Percentiles rank a stretch among this genome's conserved stretches.
Evolutionary conservation across 2,797 vertebrate genomes (phyloP).

Genomic region (Poeciliopsis turneri): DNA sequence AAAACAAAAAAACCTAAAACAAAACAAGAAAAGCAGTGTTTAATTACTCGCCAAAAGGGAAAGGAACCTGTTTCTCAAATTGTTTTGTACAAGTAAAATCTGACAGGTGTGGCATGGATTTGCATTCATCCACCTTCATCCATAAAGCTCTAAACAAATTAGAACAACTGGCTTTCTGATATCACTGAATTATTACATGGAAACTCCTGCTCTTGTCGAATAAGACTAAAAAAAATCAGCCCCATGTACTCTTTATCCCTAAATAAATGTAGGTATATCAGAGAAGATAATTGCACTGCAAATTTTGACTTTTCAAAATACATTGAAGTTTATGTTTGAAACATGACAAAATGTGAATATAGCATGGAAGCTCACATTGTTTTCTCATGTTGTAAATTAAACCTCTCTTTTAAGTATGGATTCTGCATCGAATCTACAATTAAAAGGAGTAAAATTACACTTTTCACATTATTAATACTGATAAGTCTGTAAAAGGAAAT

Average conservation of each 20-base stretch:
- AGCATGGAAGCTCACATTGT: not conserved
- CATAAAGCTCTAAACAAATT: not conserved
- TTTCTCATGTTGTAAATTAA: not conserved
- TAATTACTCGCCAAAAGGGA: not conserved
- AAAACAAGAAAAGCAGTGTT: not conserved
- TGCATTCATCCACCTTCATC: not conserved
- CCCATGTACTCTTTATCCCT: not conserved
- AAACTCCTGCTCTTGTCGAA: not conserved
- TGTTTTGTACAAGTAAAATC: not conserved
- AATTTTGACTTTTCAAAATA: not conserved
- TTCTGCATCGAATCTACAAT: not conserved
- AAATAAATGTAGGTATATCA: not conserved
- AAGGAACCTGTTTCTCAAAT: not conserved
- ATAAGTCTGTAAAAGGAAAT: not conserved
- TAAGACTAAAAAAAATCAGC: not conserved
- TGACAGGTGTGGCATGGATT: not conserved
- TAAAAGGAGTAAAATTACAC: not conserved
- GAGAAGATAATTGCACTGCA: not conserved
- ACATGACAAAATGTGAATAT: not conserved
- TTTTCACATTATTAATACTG: not conserved
- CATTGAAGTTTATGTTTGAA: not conserved
- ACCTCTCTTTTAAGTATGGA: not conserved
- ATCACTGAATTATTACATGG: not conserved
- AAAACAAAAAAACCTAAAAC: not conserved
- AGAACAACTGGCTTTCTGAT: not conserved